Evolutionary conservation across 2,113 vertebrate genomes (phyloP).

Genomic region (Sinocyclocheilus anshuiensis): DNA sequence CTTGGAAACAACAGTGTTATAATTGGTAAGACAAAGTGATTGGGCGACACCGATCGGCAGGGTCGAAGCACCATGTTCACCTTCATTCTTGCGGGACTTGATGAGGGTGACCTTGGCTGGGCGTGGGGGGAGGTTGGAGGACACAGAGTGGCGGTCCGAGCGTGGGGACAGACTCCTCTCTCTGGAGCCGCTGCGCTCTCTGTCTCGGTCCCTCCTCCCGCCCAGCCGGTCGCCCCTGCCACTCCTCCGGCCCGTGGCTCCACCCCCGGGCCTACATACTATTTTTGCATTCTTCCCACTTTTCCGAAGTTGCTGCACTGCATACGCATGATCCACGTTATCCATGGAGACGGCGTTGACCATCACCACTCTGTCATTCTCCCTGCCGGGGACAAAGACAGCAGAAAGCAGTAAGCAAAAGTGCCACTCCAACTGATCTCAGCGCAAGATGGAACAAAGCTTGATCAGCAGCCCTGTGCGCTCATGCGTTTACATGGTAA

Average conservation of each 20-base stretch:
- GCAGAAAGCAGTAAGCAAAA: slow-evolving; percentile 6
- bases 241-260: slow-evolving; percentile 71
- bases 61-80: slow-evolving; percentile 78
- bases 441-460: background rate
- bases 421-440: slow-evolving; percentile 16
- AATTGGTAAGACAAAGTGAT: background rate
- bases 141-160: slow-evolving; percentile 86
- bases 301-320: slow-evolving; percentile 97
- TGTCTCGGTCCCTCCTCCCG: slow-evolving; percentile 77
- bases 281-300: slow-evolving; percentile 99
- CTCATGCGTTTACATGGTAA: background rate
- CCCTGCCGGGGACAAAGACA: slow-evolving; percentile 73
- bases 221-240: slow-evolving; percentile 81
- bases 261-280: slow-evolving; percentile 82
- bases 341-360: slow-evolving; percentile 99
- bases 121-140: slow-evolving; percentile 87
- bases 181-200: slow-evolving; percentile 88
- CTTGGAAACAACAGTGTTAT: background rate
- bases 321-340: slow-evolving; percentile 97
- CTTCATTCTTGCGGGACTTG: slow-evolving; percentile 98
- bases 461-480: slow-evolving; percentile 27
- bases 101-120: slow-evolving; percentile 96
- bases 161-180: slow-evolving; percentile 91
- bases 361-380: slow-evolving; percentile 98
- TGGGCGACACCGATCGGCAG: background rate